Base-by-base conservation (phyloP, 2,797 vertebrate species). In the Anniella stebbinsi region DNA sequence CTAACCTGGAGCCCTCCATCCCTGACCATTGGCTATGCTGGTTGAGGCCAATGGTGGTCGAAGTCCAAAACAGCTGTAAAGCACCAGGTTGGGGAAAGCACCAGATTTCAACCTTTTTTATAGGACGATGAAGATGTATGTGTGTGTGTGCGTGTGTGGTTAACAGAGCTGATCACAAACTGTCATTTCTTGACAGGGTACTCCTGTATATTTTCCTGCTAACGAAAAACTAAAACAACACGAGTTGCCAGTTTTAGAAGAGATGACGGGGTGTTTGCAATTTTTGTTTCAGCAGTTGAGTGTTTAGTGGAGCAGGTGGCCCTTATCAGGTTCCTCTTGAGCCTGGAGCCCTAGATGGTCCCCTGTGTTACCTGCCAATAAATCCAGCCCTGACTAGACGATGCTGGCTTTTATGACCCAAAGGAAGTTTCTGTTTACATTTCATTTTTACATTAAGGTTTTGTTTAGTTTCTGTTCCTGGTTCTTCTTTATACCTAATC, bases 401-500 rank as follows among this genome's bases (percentile, higher is more conserved):
- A 2, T 7, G 23, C 38, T 30, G 30, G 28, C 41, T 84, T 45
- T 86, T 4, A 38, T 41, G 9, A 73, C 25, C 23, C 28, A 41
- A 57, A 86, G 11, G n/a, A 25, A 85, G 11, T n/a, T 86, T 73
- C 41, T 51, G 41, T 88, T 88, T 33, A 33, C 30, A 66, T 8
- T 15, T 25, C 10, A 3, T 6, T 38, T 33, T 21, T 23, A 2
- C 2, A 15, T 41, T 13, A 28, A 30, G 15, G 3, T 60, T 84
- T 70, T 66, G 33, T 33, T 80, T 51, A 76, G 78, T 54, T 72
- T 82, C 41, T 48, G 67, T 88, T 48, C 63, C 38, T 84, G 30
- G 38, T 72, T 92, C 57, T 86, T 86, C 15, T 48, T 86, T 63
- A 75, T 63, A 70, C 78, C 41, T 28, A 54, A 81, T 17, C 13